Percentiles rank a stretch among this genome's conserved stretches.
These are phyloP conservation scores for Andrena trimmerana DNA, from an alignment of 2,888 invertebrate genomes.

Conservation along the genomic window DNA sequence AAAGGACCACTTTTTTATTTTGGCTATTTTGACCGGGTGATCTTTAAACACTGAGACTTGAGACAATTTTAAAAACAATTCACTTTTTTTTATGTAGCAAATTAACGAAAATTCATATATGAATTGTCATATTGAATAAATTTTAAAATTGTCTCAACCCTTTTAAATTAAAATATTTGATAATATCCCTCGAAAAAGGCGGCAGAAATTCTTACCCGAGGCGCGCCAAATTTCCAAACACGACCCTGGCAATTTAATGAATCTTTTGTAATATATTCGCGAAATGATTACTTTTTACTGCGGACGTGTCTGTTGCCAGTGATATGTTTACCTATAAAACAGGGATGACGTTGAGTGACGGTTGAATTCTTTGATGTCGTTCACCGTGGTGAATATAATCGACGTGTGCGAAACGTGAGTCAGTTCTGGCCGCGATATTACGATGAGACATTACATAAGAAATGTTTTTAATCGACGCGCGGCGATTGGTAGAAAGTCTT, in stretches of 20 bases:
- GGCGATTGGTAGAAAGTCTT: background rate
- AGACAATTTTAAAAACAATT: too few species aligned
- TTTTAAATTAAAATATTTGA: too few species aligned
- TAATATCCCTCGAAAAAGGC: too few species aligned
- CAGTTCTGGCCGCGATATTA: conserved; percentile 12
- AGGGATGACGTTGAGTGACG: conserved; percentile 62
- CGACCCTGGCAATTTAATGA: background rate
- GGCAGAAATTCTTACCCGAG: too few species aligned
- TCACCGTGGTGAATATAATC: conserved; percentile 44
- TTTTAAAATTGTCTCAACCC: too few species aligned
- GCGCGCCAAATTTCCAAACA: too few species aligned
- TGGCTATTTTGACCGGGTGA: too few species aligned
- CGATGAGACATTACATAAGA: conserved; percentile 8
- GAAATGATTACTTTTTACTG: background rate
- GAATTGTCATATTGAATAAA: too few species aligned
- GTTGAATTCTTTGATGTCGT: conserved; percentile 66
- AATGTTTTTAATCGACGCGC: background rate
- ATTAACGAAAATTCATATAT: too few species aligned
- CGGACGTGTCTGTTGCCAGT: background rate
- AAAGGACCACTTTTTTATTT: too few species aligned
- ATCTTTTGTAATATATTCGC: background rate
- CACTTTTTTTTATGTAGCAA: too few species aligned
- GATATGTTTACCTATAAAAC: conserved; percentile 40
- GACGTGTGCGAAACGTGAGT: conserved; percentile 20
- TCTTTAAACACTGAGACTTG: too few species aligned